Conservation (phyloP, 2,888 invertebrate genomes). For the Calliopum simillimum region DNA sequence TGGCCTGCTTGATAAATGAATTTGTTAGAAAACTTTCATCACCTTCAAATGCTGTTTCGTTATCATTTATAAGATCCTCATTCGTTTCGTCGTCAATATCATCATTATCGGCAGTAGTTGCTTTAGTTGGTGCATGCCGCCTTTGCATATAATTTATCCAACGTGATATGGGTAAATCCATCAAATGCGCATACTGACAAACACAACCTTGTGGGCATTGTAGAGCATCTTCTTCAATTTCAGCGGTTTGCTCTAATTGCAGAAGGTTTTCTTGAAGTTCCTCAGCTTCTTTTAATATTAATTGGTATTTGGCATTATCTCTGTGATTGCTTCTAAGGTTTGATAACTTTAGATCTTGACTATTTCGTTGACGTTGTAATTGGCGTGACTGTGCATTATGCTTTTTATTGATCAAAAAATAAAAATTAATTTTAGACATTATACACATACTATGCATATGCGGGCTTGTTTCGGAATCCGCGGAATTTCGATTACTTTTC, state of each 20-base stretch:
- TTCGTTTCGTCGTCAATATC: slow-evolving; percentile 34
- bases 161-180: slow-evolving; percentile 70
- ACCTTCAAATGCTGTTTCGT: slow-evolving; percentile 64
- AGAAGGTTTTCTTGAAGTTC: slow-evolving; percentile 34
- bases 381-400: background rate
- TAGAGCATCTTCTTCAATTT: slow-evolving; percentile 53
- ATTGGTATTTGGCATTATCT: slow-evolving; percentile 21
- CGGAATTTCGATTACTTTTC: too few species aligned
- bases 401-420: too few species aligned
- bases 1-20: slow-evolving; percentile 69
- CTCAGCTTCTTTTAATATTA: slow-evolving; percentile 14
- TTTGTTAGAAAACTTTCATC: slow-evolving; percentile 65
- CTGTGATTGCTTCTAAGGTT: slow-evolving; percentile 24
- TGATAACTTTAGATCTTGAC: background rate
- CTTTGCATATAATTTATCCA: slow-evolving; percentile 66
- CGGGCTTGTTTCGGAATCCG: too few species aligned
- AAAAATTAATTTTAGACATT: too few species aligned
- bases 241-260: slow-evolving; percentile 39
- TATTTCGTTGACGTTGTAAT: slow-evolving; percentile 13
- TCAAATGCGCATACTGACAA: slow-evolving; percentile 70
- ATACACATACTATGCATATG: too few species aligned
- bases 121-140: slow-evolving; percentile 32
- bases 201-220: slow-evolving; percentile 70
- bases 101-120: slow-evolving; percentile 13
- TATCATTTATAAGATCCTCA: slow-evolving; percentile 51